Conservation (phyloP, 2,888 invertebrate genomes). For the Brenthis ino region DNA sequence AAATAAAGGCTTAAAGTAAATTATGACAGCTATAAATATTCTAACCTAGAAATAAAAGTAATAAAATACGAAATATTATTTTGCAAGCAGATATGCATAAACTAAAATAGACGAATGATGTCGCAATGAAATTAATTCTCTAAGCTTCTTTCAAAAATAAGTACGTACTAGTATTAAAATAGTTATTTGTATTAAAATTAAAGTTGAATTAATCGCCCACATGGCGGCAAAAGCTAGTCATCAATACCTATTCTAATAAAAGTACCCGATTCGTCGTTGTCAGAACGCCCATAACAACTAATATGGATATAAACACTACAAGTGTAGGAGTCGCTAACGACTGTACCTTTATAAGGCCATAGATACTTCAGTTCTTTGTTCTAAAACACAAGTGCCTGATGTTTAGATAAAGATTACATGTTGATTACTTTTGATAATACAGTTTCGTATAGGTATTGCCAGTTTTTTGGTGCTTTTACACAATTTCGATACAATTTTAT, state of each 20-base stretch:
- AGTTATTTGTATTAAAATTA: conserved; percentile 71
- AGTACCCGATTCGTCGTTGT: conserved; percentile 72
- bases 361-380: conserved; percentile 35
- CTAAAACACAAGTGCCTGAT: conserved; percentile 16
- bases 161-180: too few species aligned
- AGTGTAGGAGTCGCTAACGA: conserved; percentile 70
- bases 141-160: conserved; percentile 51
- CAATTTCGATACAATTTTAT: too few species aligned
- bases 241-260: conserved; percentile 69
- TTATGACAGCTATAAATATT: too few species aligned
- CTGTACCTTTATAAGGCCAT: conserved; percentile 63
- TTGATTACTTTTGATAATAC: neutral
- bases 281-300: conserved; percentile 70
- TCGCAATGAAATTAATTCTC: conserved; percentile 36
- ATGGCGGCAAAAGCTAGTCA: conserved; percentile 62
- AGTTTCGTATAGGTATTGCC: too few species aligned
- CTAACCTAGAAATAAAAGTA: too few species aligned
- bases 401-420: conserved; percentile 15
- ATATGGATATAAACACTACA: conserved; percentile 70
- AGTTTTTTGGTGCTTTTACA: too few species aligned
- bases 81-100: too few species aligned
- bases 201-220: conserved; percentile 79
- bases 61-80: too few species aligned
- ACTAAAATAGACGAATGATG: too few species aligned
- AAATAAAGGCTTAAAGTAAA: too few species aligned